Evolutionary conservation across 2,797 vertebrate genomes (phyloP), one percentile per base, ranked within the genome.

Genomic region (Limosa lapponica): DNA sequence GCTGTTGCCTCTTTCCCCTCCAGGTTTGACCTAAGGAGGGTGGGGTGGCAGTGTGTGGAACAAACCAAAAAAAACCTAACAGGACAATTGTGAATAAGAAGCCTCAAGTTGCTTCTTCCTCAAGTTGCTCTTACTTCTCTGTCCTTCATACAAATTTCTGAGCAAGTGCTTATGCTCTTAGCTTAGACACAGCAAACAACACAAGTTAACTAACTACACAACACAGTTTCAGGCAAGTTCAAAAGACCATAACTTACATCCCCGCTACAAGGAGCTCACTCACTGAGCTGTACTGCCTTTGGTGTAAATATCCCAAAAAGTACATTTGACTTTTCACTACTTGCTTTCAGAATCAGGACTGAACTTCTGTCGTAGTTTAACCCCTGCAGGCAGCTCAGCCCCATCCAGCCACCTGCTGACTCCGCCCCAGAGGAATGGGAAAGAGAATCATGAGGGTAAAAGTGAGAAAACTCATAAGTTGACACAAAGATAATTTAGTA

Each of bases 341-440:
- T 82, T 5, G 27, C 3, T 61, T 52, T 12, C 30, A 48, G 30
- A 82, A 36, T 52, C 70, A 41, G 34, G 34, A 41, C 19, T 16
- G 34, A 77, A 39, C 16, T 54, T 71, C 20, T 15, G 6, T 27
- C 2, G 0, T 18, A 36, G 14, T 36, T 57, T 34, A 79, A 48
- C 8, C 8, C 20, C 1, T 5, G 3, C 1, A 4, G n/a, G 32
- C 32, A 62, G 30, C 30, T 36, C 20, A 41, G 34, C 19, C 13
- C 23, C 55, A 62, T 20, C 2, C 16, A 78, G 34, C 20, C 3
- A 3, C 19, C 52, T 1, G 0, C 24, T 69, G 46, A 44, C 27
- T 34, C 44, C 17, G 6, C 25, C 2, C 4, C 7, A 14, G 9
- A 5, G 3, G 48, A 18, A 36, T 3, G 2, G 5, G 27, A 58